Percentiles rank a stretch among this genome's conserved stretches.
phyloP scores from a whole-genome alignment of 2,888 invertebrate genomes.

The Peribatodes rhomboidaria region DNA sequence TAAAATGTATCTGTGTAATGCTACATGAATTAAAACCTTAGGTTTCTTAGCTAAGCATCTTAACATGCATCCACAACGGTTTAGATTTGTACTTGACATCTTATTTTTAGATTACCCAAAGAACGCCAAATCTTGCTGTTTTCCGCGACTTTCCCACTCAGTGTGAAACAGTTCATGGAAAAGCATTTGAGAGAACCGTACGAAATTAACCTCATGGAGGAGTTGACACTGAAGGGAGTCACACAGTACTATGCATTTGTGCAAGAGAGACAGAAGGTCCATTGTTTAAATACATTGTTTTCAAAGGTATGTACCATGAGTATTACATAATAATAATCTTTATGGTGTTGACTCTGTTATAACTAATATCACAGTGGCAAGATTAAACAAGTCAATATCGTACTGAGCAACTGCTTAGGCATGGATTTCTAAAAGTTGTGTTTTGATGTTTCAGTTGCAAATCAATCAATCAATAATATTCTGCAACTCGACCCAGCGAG shows the following conservation, averaged over 20 bases:
- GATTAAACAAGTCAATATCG: too few relatives aligned
- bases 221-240: slow-evolving; percentile 99
- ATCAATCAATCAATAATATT: slow-evolving; percentile 99
- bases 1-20: too few relatives aligned
- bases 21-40: too few relatives aligned
- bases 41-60: too few relatives aligned
- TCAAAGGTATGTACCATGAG: slow-evolving; percentile 91
- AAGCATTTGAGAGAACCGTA: slow-evolving; percentile 99
- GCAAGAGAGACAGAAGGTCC: slow-evolving; percentile 99
- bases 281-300: slow-evolving; percentile 99
- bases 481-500: slow-evolving; percentile 99
- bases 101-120: slow-evolving; percentile 91
- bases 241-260: slow-evolving; percentile 99
- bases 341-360: neutral
- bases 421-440: neutral
- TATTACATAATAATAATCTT: neutral
- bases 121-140: slow-evolving; percentile 99
- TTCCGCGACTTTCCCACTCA: slow-evolving; percentile 99
- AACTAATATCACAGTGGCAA: too few relatives aligned
- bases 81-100: neutral
- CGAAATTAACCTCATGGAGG: slow-evolving; percentile 99
- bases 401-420: too few relatives aligned
- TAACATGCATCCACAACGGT: too few relatives aligned
- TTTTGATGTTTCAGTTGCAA: slow-evolving; percentile 92
- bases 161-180: slow-evolving; percentile 99